Evolutionary conservation across 2,888 invertebrate species (phyloP), one percentile per base, ranked within the genome.

Genomic region (Antitype chi): DNA sequence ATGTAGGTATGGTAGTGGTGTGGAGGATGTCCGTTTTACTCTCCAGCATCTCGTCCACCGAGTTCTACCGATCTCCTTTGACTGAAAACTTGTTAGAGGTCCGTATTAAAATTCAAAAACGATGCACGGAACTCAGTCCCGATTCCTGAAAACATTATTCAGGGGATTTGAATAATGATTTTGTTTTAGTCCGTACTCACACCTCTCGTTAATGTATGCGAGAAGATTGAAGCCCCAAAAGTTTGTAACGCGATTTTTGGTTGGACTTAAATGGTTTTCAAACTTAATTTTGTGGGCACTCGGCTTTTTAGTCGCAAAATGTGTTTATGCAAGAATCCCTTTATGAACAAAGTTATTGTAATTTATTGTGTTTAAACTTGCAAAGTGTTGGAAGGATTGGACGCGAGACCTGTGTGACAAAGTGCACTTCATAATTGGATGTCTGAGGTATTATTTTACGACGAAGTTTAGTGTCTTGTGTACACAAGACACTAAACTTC

Each of bases 41-140:
- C 92, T 76, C 82, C 78, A 90, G 93, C 81, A 15, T 55, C 8
- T 43, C 57, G 53, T 52, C 79, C 87, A 71, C 82, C 84, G 89
- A 92, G 93, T 92, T 90, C 89, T 92, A 87, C 94, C 94, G 94
- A 95, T 95, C 93, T 96, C 96, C 96, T 96, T 96, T 96, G 96
- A 96, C 94, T 93, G 93, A 92, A 95, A 96, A 96, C 96, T 96
- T 96, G 96, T 96, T 96, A 96, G 94, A 95, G 93, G 87, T 91
- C 94, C 94, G 91, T 96, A 96, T 96, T 96, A 96, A 96, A 96
- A 96, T 96, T 96, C 96, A 96, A 96, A 96, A 96, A 96, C 96
- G 96, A 94, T 94, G 95, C 92, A 93, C 93, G 91, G 91, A 95
- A 95, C 95, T 95, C 95, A 89, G 94, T 93, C 94, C 93, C 94